Base-by-base conservation (phyloP, 53 echinoderm and acorn worm genomes). In the Stichopus horrens region DNA sequence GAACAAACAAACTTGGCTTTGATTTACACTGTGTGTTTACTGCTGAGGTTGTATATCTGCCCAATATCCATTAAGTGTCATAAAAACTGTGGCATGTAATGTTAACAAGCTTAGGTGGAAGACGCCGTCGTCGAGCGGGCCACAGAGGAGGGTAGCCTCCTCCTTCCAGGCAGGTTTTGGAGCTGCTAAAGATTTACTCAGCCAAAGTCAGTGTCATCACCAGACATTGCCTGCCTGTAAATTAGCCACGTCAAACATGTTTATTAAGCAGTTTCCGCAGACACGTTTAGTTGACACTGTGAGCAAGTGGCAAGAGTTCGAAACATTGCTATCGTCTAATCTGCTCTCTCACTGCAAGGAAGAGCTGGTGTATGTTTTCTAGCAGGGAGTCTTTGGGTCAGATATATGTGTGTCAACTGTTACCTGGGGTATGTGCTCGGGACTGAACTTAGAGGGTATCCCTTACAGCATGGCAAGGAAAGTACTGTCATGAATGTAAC, bases 1-100 rank as follows among this genome's bases (percentile, higher is more conserved):
- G 71, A 86, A 86, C 86, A 86, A 86, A 86, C 86, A 65, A 86
- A 65, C 86, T 81, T 54, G 19, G 10, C 4, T 22, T 86, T 86
- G 86, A 86, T 86, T 86, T 86, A 86, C 66, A 86, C 86, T 86
- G 86, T 86, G 71, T 86, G 86, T 86, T 86, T 86, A 86, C 71
- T 71, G 22, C 86, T 53, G 53, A 71, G 71, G 86, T 71, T 86
- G 86, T 86, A 86, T 86, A 86, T 86, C 86, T 86, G 86, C 86
- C 86, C 71, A 86, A 71, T 65, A 86, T 86, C 86, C 86, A 86
- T 86, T 86, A 86, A 86, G 86, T 53, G 37, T 56, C 81, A 81
- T 81, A 81, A 81, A 81, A 81, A 56, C 57, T 21, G 56, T 54
- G 21, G 58, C 57, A 81, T 55, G 81, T 20, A 57, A 22, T 56